Base-by-base conservation (phyloP, 2,888 invertebrate genomes). In the Anthophora plumipes region DNA sequence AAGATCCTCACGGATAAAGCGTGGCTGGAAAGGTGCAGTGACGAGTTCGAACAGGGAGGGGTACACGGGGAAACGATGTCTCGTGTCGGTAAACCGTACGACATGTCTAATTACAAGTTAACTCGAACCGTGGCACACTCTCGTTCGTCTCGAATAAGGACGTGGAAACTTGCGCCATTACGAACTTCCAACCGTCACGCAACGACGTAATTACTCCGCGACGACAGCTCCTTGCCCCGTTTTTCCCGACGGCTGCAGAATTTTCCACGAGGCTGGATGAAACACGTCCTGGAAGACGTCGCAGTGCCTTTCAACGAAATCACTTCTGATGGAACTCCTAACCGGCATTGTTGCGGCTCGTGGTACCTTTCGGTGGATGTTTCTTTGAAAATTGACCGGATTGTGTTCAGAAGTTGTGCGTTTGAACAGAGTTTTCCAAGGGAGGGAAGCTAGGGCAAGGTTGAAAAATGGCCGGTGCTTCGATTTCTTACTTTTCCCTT, bases 71-170 rank as follows among this genome's bases (percentile, higher is more conserved):
- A 43, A 64, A 57, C 12, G 59, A 41, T 61, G 41, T 20, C 48
- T 11, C 25, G 55, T 55, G 31, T 61, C 52, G 77, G 48, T 61
- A 48, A 67, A 41, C 76, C 67, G 31, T 76, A 55, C 43, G 68
- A 76, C 77, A 57, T 48, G 63, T 68, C 68, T 68, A 77, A 77
- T 77, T 76, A 76, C 68, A 57, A 77, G 77, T 77, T 77, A 77
- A 77, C 77, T 68, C 54, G 48, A 39, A 31, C 54, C 25, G 50
- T 31, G 31, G 31, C 31, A 64, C 31, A 20, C 46, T 54, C 17
- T n/a, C 43, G 61, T 63, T 61, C 55, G 22, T 66, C 76, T 59
- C n/a, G 43, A 52, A 77, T 66, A 48, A 39, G 20, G 64, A 46
- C 2, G 31, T 31, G 43, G 55, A 50, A 77, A 76, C 77, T 77